These are phyloP conservation scores for Eremophila alpestris DNA, from an alignment of 2,797 vertebrate genomes.

Conservation along the genomic window DNA sequence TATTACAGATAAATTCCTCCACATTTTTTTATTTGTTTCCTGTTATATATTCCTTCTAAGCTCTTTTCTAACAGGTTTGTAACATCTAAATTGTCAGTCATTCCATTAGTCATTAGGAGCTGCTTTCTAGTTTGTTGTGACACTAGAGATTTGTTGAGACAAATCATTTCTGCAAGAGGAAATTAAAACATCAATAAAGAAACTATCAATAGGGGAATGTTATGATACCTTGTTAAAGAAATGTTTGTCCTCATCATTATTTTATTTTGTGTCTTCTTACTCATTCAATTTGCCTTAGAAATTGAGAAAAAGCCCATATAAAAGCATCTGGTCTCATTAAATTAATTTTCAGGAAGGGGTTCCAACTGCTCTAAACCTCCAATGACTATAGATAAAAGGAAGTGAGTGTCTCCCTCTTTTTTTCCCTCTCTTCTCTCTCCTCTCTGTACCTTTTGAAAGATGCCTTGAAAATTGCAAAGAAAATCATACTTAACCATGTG, in stretches of 20 bases:
- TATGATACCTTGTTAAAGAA: not conserved
- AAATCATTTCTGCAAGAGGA: conserved; percentile 9
- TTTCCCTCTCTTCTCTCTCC: not conserved
- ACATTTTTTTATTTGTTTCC: not conserved
- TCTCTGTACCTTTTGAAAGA: not conserved
- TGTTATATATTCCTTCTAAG: not conserved
- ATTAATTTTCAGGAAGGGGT: not conserved
- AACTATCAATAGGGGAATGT: not conserved
- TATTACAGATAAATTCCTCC: not conserved
- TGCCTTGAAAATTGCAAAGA: not conserved
- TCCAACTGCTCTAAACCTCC: not conserved
- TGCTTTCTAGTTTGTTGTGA: conserved; percentile 14
- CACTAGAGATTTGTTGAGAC: not conserved
- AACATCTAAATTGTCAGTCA: not conserved
- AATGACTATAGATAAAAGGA: not conserved
- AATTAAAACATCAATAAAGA: conserved; percentile 11
- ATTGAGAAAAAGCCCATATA: not conserved
- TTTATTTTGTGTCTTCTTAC: not conserved
- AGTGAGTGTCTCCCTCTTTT: not conserved
- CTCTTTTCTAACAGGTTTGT: not conserved
- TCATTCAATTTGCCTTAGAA: not conserved
- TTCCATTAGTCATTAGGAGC: conserved; percentile 27
- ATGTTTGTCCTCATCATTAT: not conserved
- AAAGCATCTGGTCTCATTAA: not conserved
- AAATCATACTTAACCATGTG: not conserved